phyloP scores from a whole-genome alignment of 1,140 invertebrate genomes.

The Scylla paramamosain region DNA sequence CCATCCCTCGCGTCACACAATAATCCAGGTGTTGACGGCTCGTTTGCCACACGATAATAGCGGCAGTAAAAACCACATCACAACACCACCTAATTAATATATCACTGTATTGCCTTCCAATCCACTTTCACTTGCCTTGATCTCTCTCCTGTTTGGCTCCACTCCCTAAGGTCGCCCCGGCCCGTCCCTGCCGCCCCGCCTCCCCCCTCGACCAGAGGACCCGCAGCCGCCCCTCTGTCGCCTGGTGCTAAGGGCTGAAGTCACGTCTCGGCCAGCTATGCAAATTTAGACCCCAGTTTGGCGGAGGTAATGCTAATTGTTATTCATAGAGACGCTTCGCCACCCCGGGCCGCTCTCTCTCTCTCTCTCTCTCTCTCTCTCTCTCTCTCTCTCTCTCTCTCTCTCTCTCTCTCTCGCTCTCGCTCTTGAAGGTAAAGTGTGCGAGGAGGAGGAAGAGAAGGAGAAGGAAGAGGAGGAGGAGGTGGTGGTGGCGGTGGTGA shows the following conservation, averaged over 20 bases:
- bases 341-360: conserved; percentile 42
- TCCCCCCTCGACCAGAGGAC: neutral
- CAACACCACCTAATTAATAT: neutral
- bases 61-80: too few relatives aligned
- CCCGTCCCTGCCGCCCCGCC: neutral
- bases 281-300: conserved; percentile 49
- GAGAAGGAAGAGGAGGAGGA: too few relatives aligned
- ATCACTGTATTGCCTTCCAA: conserved; percentile 66
- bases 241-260: neutral
- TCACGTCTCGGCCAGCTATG: conserved; percentile 28
- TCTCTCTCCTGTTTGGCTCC: conserved; percentile 66
- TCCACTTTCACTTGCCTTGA: conserved; percentile 67
- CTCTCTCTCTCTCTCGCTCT: neutral
- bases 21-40: too few relatives aligned
- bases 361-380: neutral
- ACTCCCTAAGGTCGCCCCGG: neutral
- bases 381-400: neutral
- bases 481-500: too few relatives aligned
- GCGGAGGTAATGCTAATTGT: conserved; percentile 69
- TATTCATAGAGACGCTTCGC: conserved; percentile 68
- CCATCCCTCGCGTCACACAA: too few relatives aligned
- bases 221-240: neutral
- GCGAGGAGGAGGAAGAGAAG: too few relatives aligned
- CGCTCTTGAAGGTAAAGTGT: neutral
- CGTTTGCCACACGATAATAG: too few relatives aligned